Conservation (phyloP, 1,140 invertebrate genomes). For the Epicauta chinensis region DNA sequence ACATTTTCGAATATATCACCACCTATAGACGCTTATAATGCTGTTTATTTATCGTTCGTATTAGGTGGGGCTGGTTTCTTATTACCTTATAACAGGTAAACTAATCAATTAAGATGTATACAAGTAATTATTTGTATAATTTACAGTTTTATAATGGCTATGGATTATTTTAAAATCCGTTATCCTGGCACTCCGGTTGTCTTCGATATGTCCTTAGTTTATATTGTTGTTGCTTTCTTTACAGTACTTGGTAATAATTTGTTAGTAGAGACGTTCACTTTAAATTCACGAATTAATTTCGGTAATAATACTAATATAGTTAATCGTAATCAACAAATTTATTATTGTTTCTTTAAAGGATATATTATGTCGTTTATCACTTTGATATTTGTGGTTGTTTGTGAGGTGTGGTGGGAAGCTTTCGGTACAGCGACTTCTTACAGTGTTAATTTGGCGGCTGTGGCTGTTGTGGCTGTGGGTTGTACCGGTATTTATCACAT, state of each 20-base stretch:
- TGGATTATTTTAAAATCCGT: slow-evolving; percentile 79
- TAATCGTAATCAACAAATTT: not conserved
- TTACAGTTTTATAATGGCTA: slow-evolving; percentile 81
- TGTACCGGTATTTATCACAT: slow-evolving; percentile 61
- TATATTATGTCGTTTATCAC: slow-evolving; percentile 77
- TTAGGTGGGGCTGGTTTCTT: slow-evolving; percentile 85
- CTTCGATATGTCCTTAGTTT: slow-evolving; percentile 87
- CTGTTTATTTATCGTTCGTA: slow-evolving; percentile 73
- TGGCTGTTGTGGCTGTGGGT: slow-evolving; percentile 78
- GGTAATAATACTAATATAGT: slow-evolving; percentile 56
- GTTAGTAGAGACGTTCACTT: slow-evolving; percentile 72
- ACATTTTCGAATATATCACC: slow-evolving; percentile 54
- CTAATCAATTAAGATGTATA: not conserved
- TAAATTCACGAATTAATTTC: slow-evolving; percentile 79
- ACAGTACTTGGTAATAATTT: slow-evolving; percentile 83
- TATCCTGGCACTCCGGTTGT: slow-evolving; percentile 80
- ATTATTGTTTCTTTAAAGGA: slow-evolving; percentile 50
- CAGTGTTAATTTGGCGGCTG: slow-evolving; percentile 73
- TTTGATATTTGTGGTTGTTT: slow-evolving; percentile 73
- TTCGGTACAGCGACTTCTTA: slow-evolving; percentile 68
- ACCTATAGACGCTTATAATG: slow-evolving; percentile 68
- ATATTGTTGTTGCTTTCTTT: slow-evolving; percentile 79
- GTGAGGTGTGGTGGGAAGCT: slow-evolving; percentile 77
- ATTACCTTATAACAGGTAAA: slow-evolving; percentile 82
- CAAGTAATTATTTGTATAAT: not conserved